A percentile compares a stretch with the other conserved stretches of the same genome.
Conservation (phyloP, 2,888 invertebrate species). For the Corythucha ciliata region DNA sequence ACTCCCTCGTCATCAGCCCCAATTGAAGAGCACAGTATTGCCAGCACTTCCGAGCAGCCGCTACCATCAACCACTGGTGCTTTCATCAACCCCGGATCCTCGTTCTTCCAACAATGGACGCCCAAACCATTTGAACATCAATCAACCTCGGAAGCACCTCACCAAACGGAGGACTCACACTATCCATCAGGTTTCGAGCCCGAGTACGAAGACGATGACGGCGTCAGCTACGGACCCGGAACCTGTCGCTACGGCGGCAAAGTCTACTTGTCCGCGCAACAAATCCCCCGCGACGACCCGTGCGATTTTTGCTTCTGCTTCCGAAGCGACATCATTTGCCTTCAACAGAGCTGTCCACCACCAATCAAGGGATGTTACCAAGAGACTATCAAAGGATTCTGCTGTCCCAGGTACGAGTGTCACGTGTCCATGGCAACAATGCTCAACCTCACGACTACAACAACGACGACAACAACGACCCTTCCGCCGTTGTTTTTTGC, state of each 20-base stretch:
- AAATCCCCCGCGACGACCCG: slow-evolving; percentile 87
- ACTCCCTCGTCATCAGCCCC: slow-evolving; percentile 2
- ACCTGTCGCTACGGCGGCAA: slow-evolving; percentile 88
- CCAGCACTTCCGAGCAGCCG: slow-evolving; percentile 5
- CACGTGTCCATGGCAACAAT: slow-evolving; percentile 79
- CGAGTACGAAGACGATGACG: slow-evolving; percentile 69
- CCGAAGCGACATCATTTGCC: slow-evolving; percentile 87
- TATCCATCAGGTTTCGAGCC: slow-evolving; percentile 44
- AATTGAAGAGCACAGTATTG: slow-evolving; percentile 1
- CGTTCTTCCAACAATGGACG: slow-evolving; percentile 26
- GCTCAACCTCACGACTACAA: slow-evolving; percentile 74
- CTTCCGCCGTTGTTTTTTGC: slow-evolving; percentile 74
- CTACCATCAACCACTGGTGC: slow-evolving; percentile 15
- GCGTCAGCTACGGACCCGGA: slow-evolving; percentile 70
- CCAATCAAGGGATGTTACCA: slow-evolving; percentile 86
- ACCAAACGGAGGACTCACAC: slow-evolving; percentile 31
- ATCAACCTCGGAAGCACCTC: slow-evolving; percentile 23
- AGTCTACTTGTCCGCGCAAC: slow-evolving; percentile 87
- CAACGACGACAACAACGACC: slow-evolving; percentile 77
- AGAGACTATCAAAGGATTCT: slow-evolving; percentile 86
- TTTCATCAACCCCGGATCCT: slow-evolving; percentile 20
- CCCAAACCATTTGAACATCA: slow-evolving; percentile 30
- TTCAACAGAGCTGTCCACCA: slow-evolving; percentile 91
- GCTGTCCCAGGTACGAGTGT: slow-evolving; percentile 89
- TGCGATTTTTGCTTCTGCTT: slow-evolving; percentile 97